Evolutionary conservation across 2,888 invertebrate species (phyloP), one percentile per base, ranked within the genome.

Genomic region (Oscheius sp.): DNA sequence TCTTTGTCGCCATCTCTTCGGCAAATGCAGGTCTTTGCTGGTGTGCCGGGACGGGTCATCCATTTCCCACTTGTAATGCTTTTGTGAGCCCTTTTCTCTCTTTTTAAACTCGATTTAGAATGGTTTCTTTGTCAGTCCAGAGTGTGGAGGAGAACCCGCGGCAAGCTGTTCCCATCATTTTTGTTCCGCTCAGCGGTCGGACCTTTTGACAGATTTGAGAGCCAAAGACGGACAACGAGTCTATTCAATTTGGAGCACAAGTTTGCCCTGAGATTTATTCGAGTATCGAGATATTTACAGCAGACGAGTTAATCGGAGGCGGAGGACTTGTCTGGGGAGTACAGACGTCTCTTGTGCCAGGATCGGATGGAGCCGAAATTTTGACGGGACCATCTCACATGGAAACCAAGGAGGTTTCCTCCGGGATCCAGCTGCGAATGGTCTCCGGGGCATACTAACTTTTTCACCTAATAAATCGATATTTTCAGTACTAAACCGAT

Each of bases 21-120:
- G 83, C 80, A 45, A 84, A 84, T 58, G 82, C 76, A 43, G 84
- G 84, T 41, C 69, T 84, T 35, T 84, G 84, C 61, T 70, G 76
- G 16, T 84, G 84, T 61, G 72, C 76, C 43, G 77, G 77, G 29
- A 74, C 75, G 29, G 75, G 75, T 25, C 69, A 69, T n/a, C 61
- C 49, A 21, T 76, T 72, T 66, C 80, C 78, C 13, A 80, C 79
- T 13, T 83, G 82, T 49, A 82, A 80, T 56, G 5, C 21, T 18
- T 29, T 52, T 3, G 52, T 45, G 63, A 45, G 16, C n/a, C 25
- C 41, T 13, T n/a, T 18, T 29, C 29, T 46, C n/a, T 72, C 25
- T 13, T n/a, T 16, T 35, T n/a, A 16, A 25, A 72, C 53, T 18
- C 7, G 9, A 23, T 56, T 64, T 68, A 82, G 76, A 81, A 80